Conservation (phyloP, 2,888 invertebrate genomes). For the Orthosia cruda region DNA sequence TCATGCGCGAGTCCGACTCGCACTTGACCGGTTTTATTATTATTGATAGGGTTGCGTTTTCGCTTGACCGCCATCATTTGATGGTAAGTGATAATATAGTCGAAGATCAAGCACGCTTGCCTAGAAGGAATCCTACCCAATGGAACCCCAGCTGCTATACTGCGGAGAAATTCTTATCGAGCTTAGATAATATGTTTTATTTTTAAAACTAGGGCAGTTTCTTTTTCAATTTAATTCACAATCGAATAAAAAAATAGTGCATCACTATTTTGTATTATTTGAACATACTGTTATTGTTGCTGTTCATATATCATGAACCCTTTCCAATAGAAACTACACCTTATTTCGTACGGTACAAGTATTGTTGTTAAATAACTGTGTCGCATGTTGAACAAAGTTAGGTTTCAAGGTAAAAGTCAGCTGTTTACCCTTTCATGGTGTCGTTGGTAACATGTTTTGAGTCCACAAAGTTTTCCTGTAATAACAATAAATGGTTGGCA, state of each 20-base stretch:
- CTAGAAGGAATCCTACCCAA: too few species aligned
- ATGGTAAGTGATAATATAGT: too few species aligned
- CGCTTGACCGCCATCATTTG: too few species aligned
- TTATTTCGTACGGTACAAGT: constrained; percentile 35
- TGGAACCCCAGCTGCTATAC: too few species aligned
- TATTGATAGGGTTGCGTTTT: too few species aligned
- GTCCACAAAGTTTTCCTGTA: constrained; percentile 48
- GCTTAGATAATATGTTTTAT: too few species aligned
- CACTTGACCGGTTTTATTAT: too few species aligned
- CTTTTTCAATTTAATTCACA: constrained; percentile 9
- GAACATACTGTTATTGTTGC: constrained; percentile 64
- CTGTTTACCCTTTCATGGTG: constrained; percentile 55
- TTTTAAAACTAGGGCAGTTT: too few species aligned
- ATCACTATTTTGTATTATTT: constrained; percentile 63
- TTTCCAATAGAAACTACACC: constrained; percentile 38
- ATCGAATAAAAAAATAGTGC: constrained; percentile 34
- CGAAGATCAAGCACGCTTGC: too few species aligned
- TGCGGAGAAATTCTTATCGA: too few species aligned
- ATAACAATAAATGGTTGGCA: constrained; percentile 39
- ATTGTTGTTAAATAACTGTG: constrained; percentile 29
- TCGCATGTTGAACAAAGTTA: constrained; percentile 25
- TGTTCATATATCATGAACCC: constrained; percentile 4
- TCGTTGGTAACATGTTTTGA: constrained; percentile 52
- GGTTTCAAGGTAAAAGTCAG: constrained; percentile 63
- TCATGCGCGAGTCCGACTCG: too few species aligned